Evolutionary conservation across 2,113 vertebrate genomes (phyloP).

Genomic region (Ariopsis seemanni): DNA sequence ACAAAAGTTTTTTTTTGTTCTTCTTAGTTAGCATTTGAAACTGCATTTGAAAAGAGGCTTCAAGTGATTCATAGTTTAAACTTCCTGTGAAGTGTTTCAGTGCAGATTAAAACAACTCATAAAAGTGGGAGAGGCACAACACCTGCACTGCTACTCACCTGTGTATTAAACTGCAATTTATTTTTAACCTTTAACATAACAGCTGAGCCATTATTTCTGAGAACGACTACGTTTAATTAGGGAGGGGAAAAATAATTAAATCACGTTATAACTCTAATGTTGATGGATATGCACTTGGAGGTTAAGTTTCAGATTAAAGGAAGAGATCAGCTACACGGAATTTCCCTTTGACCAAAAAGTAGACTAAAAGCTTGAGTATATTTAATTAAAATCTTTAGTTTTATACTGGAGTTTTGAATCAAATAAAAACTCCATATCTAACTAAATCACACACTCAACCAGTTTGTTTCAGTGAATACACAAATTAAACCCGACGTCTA

Average conservation of each 20-base stretch:
- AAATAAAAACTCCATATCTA: not conserved
- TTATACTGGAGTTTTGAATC: not conserved
- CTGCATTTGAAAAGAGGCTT: not conserved
- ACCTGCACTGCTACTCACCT: not conserved
- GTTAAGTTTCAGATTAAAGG: not conserved
- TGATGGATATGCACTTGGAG: not conserved
- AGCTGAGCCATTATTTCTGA: not conserved
- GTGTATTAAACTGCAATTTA: not conserved
- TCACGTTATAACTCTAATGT: not conserved
- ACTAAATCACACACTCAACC: not conserved
- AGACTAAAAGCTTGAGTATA: not conserved
- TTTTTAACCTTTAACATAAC: not conserved
- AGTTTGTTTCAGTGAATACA: not conserved
- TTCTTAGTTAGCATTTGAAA: not conserved
- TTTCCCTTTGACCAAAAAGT: not conserved
- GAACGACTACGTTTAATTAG: not conserved
- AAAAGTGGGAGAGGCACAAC: not conserved
- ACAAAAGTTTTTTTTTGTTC: not conserved
- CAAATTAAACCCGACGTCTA: not conserved
- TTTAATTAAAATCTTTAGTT: not conserved
- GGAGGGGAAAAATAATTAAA: not conserved
- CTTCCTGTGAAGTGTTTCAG: not conserved
- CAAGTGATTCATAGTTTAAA: not conserved
- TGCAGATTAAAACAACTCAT: not conserved
- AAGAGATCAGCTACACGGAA: not conserved